Evolutionary conservation across 1,140 invertebrate species (phyloP).

Genomic region (Teleopsis dalmanni): DNA sequence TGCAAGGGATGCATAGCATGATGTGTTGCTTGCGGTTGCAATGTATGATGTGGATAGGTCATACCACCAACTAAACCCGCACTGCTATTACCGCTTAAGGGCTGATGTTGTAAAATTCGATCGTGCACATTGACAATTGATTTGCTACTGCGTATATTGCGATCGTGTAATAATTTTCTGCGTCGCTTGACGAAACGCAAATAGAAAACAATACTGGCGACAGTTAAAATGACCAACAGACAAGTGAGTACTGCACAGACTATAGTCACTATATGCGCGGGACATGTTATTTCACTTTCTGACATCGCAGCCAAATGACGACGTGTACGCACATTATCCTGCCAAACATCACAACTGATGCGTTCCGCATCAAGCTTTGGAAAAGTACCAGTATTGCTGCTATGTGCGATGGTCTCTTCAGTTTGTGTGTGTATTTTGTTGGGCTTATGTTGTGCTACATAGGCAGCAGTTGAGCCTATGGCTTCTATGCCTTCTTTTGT

Average conservation of each 20-base stretch:
- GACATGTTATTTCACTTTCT: conserved; percentile 41
- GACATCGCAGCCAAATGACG: conserved; percentile 30
- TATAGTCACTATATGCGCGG: conserved; percentile 42
- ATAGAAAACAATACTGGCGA: conserved; percentile 38
- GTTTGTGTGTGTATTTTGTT: conserved; percentile 22
- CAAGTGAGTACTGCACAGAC: conserved; percentile 40
- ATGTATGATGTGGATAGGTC: conserved; percentile 35
- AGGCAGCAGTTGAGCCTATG: conserved; percentile 20
- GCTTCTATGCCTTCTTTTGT: conserved; percentile 22
- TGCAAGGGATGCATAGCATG: conserved; percentile 30
- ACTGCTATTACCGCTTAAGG: conserved; percentile 15
- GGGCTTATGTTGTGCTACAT: conserved; percentile 35
- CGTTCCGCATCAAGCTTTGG: conserved; percentile 36
- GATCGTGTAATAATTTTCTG: conserved; percentile 33
- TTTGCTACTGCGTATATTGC: conserved; percentile 34
- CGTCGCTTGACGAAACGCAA: conserved; percentile 37
- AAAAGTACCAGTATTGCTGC: conserved; percentile 16
- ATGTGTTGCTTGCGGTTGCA: conserved; percentile 26
- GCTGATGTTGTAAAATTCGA: conserved; percentile 33
- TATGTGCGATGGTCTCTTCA: conserved; percentile 11
- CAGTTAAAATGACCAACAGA: conserved; percentile 35
- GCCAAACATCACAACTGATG: conserved; percentile 42
- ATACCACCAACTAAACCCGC: conserved; percentile 1
- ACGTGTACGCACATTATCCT: conserved; percentile 26
- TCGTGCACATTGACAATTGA: conserved; percentile 41